phyloP scores from a whole-genome alignment of 2,797 vertebrate genomes.

The Coregonus suidteri region DNA sequence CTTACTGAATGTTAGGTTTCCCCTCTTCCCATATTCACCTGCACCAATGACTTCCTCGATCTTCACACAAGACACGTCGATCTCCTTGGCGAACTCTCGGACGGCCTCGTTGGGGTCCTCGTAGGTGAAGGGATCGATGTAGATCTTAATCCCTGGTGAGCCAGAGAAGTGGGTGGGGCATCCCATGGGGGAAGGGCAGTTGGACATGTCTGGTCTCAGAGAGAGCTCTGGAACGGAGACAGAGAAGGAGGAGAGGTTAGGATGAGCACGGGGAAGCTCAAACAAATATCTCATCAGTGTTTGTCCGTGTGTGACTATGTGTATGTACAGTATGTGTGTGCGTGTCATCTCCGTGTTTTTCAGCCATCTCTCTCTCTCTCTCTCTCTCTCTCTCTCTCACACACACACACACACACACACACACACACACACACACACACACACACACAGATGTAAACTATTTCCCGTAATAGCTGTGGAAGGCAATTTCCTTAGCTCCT shows the following conservation, averaged over 20 bases:
- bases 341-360: not conserved
- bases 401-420: too few species aligned
- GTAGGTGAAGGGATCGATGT: slow-evolving; percentile 96
- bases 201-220: slow-evolving; percentile 72
- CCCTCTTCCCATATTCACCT: slow-evolving; percentile 71
- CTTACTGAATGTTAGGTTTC: not conserved
- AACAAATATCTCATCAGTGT: not conserved
- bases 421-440: too few species aligned
- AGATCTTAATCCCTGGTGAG: slow-evolving; percentile 96
- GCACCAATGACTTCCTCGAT: slow-evolving; percentile 96
- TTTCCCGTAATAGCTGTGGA: not conserved
- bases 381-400: too few species aligned
- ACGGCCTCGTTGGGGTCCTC: slow-evolving; percentile 95
- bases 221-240: slow-evolving; percentile 57
- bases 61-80: slow-evolving; percentile 94
- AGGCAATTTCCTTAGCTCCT: not conserved
- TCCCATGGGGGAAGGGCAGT: slow-evolving; percentile 68
- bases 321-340: not conserved
- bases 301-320: not conserved
- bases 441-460: not conserved
- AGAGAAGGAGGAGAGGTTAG: not conserved
- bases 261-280: not conserved
- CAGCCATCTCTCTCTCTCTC: too few species aligned
- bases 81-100: slow-evolving; percentile 94
- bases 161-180: slow-evolving; percentile 76